Conservation (phyloP, 2,113 vertebrate species). For the Halichoeres trimaculatus region DNA sequence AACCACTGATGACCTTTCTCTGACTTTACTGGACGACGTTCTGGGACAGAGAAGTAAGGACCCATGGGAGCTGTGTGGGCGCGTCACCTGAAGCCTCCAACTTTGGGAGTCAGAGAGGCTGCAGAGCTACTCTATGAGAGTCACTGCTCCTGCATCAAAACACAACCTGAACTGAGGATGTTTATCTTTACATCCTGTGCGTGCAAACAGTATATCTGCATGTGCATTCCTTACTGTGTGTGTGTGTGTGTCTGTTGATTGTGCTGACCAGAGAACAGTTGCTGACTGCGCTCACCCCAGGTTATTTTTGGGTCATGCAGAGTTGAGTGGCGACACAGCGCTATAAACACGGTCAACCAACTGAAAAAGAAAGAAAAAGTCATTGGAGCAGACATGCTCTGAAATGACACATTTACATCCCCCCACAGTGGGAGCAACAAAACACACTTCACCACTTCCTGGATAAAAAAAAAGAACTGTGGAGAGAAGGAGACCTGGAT, state of each 20-base stretch:
- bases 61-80: constrained; percentile 40
- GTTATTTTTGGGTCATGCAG: constrained; percentile 70
- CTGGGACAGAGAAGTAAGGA: constrained; percentile 23
- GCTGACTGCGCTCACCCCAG: constrained; percentile 60
- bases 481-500: not conserved
- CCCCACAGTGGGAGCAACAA: constrained; percentile 22
- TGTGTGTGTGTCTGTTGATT: constrained; percentile 41
- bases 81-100: constrained; percentile 29
- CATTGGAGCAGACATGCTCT: constrained; percentile 39
- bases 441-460: not conserved
- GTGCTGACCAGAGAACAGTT: constrained; percentile 66
- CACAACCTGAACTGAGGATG: constrained; percentile 23
- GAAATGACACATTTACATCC: constrained; percentile 45
- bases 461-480: constrained; percentile 11
- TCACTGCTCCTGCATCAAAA: constrained; percentile 2
- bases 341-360: constrained; percentile 41
- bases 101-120: constrained; percentile 8
- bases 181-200: constrained; percentile 27
- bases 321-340: constrained; percentile 58
- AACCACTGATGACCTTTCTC: constrained; percentile 51
- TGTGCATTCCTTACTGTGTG: constrained; percentile 27
- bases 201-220: constrained; percentile 41
- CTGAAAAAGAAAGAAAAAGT: constrained; percentile 35
- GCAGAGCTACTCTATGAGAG: not conserved
- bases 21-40: constrained; percentile 58